Conservation (phyloP, 1,140 invertebrate species). For the Rhysida immarginata region DNA sequence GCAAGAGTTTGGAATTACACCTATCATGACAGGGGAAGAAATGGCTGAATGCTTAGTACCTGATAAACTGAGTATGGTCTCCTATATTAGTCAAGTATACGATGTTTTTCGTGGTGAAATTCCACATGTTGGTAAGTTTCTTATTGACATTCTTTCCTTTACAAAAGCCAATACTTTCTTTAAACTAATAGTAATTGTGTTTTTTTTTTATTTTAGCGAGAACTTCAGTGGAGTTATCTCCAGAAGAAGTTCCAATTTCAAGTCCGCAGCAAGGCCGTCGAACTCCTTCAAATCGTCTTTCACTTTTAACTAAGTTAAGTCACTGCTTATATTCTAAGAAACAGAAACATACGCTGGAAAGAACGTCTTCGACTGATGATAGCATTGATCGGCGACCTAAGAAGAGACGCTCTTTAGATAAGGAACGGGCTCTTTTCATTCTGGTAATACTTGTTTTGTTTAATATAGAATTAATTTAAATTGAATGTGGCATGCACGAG, state of each 20-base stretch:
- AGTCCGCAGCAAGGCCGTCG: background rate
- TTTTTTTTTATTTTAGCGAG: slow-evolving; percentile 1
- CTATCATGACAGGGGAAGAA: slow-evolving; percentile 67
- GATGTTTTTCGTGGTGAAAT: slow-evolving; percentile 66
- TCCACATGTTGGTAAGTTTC: slow-evolving; percentile 38
- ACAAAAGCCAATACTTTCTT: background rate
- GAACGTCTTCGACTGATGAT: background rate
- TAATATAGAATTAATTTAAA: too few relatives aligned
- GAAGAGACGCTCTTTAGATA: slow-evolving; percentile 4
- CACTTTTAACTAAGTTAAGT: background rate
- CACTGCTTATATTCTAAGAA: background rate
- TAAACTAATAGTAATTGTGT: too few relatives aligned
- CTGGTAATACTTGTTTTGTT: too few relatives aligned
- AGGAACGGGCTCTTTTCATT: slow-evolving; percentile 7
- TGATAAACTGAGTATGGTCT: slow-evolving; percentile 59
- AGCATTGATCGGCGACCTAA: background rate
- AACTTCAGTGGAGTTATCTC: background rate
- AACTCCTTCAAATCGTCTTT: background rate
- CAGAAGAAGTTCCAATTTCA: slow-evolving; percentile 3
- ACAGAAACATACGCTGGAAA: background rate
- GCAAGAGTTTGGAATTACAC: slow-evolving; percentile 53
- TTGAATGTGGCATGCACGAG: too few relatives aligned
- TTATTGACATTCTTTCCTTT: too few relatives aligned
- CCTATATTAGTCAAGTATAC: slow-evolving; percentile 75
- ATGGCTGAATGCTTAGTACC: slow-evolving; percentile 51